phyloP scores from a whole-genome alignment of 2,888 invertebrate genomes.

The Stenodera caucasica region DNA sequence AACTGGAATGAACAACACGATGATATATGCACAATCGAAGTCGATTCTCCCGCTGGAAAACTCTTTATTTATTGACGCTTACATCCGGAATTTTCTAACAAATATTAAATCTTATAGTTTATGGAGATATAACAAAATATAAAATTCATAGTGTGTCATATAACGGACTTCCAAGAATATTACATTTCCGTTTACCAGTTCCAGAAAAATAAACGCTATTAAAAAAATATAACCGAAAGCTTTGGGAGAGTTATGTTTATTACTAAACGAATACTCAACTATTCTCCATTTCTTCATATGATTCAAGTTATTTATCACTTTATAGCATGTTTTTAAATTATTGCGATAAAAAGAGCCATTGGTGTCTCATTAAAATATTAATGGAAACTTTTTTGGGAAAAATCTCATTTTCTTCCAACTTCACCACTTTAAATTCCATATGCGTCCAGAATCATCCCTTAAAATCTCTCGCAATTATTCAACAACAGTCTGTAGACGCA shows the following conservation, averaged over 20 bases:
- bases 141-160: background rate
- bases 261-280: too few relatives aligned
- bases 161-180: background rate
- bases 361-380: too few relatives aligned
- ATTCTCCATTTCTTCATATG: constrained; percentile 6
- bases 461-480: too few relatives aligned
- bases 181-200: background rate
- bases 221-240: constrained; percentile 14
- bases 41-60: background rate
- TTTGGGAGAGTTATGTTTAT: background rate
- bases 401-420: too few relatives aligned
- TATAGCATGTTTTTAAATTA: too few relatives aligned
- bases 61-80: constrained; percentile 9
- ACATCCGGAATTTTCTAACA: background rate
- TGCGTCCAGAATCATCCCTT: too few relatives aligned
- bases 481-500: too few relatives aligned
- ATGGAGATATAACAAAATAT: constrained; percentile 4
- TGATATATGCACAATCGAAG: constrained; percentile 2
- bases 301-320: too few relatives aligned
- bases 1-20: background rate
- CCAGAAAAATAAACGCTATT: constrained; percentile 7
- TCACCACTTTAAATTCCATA: too few relatives aligned
- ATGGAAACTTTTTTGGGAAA: too few relatives aligned
- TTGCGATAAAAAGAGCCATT: too few relatives aligned
- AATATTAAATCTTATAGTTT: constrained; percentile 7